These are phyloP conservation scores for Eunapius fragilis DNA, from an alignment of 37 sponge, comb jelly and placozoan species.

Conservation along the genomic window DNA sequence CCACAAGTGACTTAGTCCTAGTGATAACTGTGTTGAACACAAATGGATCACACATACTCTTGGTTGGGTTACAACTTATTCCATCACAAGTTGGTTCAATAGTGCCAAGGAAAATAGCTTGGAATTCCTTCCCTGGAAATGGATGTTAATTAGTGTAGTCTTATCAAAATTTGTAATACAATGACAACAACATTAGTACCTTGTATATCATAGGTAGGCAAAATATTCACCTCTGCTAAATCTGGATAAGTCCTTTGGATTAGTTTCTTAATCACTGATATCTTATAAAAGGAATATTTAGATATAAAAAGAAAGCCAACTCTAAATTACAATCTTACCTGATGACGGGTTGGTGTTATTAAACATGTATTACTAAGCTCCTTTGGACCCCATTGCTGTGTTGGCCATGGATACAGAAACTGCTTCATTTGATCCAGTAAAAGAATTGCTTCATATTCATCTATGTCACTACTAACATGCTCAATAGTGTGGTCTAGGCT, in stretches of 20 bases:
- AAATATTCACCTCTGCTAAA: background rate
- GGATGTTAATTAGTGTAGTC: background rate
- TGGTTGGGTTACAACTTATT: slow-evolving; percentile 53
- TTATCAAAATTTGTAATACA: background rate
- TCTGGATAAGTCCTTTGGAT: background rate
- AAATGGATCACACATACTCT: slow-evolving; percentile 68
- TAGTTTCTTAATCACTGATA: slow-evolving; percentile 7
- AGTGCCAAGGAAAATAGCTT: slow-evolving; percentile 68
- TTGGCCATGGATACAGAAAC: slow-evolving; percentile 18
- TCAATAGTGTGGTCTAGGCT: background rate
- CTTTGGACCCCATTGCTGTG: background rate
- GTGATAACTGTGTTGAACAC: slow-evolving; percentile 83
- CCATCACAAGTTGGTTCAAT: slow-evolving; percentile 45
- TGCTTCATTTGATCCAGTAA: background rate
- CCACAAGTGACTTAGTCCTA: slow-evolving; percentile 61
- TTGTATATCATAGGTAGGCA: slow-evolving; percentile 45
- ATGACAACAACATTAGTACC: slow-evolving; percentile 8
- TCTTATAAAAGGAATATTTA: background rate
- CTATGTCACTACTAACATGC: background rate
- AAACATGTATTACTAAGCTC: background rate
- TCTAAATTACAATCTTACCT: slow-evolving; percentile 28
- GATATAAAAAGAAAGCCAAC: background rate
- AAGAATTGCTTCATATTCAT: slow-evolving; percentile 21
- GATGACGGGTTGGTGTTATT: slow-evolving; percentile 3
- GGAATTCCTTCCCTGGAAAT: slow-evolving; percentile 61